Base-by-base conservation (phyloP, 2,113 vertebrate genomes). In the Daubentonia madagascariensis region DNA sequence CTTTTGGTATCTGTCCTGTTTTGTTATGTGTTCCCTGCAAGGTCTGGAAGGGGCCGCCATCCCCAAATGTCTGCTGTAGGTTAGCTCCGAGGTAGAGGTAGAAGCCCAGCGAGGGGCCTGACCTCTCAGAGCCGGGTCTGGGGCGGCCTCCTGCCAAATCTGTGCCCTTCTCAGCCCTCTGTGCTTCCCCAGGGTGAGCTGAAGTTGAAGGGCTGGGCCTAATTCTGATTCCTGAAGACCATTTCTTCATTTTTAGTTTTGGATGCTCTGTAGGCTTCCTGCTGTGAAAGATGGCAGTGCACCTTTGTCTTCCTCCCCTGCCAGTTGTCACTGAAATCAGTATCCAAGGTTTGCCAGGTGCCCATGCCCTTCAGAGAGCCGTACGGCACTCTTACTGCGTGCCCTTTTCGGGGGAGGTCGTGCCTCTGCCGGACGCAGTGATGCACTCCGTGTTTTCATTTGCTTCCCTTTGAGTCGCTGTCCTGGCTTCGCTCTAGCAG, bases 81-180 rank as follows among this genome's bases (percentile, higher is more conserved):
- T 11, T 17, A 67, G 30, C 50, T 43, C 11, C 2, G 4, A 30
- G 2, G 48, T 43, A 50, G 54, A 8, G 28, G 28, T 12, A 25
- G 22, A n/a, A 63, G 11, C 59, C 16, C 2, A 4, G 22, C 0
- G 6, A 40, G 48, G 50, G n/a, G 13, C 43, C 30, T 13, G 30
- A 17, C n/a, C 20, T 52, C 23, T 17, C 35, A 86, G 57, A 67
- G 23, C 63, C 17, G 9, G 28, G 17, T 65, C 50, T 40, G 23
- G 13, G 37, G 20, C 81, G 37, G 20, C 81, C 23, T 35, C 30
- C 37, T 89, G 32, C 59, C 48, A 17, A 67, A 8, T n/a, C 32
- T 76, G 22, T 1, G 1, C 8, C 9, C 61, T 43, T 59, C 13
- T 18, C 1, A 12, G 13, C 61, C 84, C 20, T 0, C 0, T 0